These are phyloP conservation scores for Platalea minor DNA, from an alignment of 2,797 vertebrate genomes.

Conservation along the genomic window DNA sequence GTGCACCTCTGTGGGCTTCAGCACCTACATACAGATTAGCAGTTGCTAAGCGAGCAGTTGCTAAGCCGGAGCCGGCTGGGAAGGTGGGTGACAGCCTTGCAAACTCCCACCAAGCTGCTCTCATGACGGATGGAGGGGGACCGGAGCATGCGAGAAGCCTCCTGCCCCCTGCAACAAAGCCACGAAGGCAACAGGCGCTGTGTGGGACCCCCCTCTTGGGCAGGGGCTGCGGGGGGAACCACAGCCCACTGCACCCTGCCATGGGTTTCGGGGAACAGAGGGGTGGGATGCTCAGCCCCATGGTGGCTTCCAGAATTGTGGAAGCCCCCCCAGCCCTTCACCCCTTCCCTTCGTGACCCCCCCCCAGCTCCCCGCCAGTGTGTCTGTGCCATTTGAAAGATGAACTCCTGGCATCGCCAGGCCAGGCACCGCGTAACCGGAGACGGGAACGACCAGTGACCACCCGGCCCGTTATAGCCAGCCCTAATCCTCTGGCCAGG, in stretches of 20 bases:
- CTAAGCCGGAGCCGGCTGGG: neutral
- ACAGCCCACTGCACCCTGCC: rapidly evolving
- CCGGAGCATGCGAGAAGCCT: rapidly evolving
- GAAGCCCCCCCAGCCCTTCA: neutral
- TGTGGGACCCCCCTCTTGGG: rapidly evolving
- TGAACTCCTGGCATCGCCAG: neutral
- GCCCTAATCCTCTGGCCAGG: neutral
- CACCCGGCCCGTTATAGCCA: neutral
- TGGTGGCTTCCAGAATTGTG: rapidly evolving
- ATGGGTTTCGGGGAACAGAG: rapidly evolving
- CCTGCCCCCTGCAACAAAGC: rapidly evolving
- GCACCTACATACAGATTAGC: neutral
- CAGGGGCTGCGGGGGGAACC: neutral
- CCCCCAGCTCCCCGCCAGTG: neutral
- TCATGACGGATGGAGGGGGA: neutral
- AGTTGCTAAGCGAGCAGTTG: slow-evolving; percentile 33
- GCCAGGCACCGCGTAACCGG: neutral
- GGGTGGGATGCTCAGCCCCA: neutral
- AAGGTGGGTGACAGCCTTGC: neutral
- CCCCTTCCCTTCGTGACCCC: neutral
- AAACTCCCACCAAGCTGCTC: neutral
- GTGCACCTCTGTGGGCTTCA: neutral
- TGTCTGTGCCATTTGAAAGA: neutral
- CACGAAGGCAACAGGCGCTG: rapidly evolving
- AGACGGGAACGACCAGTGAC: neutral